Percentiles rank a stretch among this genome's conserved stretches.
Evolutionary conservation across 2,888 invertebrate genomes (phyloP).

Genomic region (Dichetophora obliterata): DNA sequence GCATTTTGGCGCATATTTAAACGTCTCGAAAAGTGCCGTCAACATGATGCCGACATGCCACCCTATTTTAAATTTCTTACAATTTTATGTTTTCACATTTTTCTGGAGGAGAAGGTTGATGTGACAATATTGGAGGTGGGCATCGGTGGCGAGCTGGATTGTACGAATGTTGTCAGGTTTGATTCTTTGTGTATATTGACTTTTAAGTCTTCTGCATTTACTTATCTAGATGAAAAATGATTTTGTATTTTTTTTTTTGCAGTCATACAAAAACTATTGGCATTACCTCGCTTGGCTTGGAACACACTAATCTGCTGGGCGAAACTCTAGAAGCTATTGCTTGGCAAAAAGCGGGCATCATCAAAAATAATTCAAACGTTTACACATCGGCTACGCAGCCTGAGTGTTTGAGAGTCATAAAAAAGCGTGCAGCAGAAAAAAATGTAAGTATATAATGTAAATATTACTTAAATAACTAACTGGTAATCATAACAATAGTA

Average conservation of each 20-base stretch:
- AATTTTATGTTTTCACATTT: conserved; percentile 89
- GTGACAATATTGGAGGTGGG: conserved; percentile 97
- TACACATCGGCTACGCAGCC: conserved; percentile 79
- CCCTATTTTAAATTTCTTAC: conserved; percentile 96
- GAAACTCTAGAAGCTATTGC: conserved; percentile 89
- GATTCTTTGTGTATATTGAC: not conserved
- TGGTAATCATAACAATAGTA: too few species aligned
- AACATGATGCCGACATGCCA: conserved; percentile 82
- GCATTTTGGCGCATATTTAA: conserved; percentile 88
- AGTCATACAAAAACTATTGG: conserved; percentile 89
- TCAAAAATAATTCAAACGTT: conserved; percentile 81
- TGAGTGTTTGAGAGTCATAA: conserved; percentile 78
- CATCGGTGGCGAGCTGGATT: conserved; percentile 94
- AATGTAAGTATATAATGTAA: conserved; percentile 72
- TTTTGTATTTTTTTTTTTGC: conserved; percentile 10
- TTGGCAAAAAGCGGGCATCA: conserved; percentile 95
- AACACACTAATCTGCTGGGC: conserved; percentile 89
- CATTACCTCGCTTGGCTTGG: conserved; percentile 90
- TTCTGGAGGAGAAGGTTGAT: conserved; percentile 87
- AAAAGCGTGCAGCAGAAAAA: conserved; percentile 75
- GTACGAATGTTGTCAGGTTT: conserved; percentile 91
- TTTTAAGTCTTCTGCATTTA: not conserved
- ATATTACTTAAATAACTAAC: not conserved
- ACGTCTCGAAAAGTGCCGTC: conserved; percentile 72
- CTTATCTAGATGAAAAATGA: not conserved